Evolutionary conservation across 2,888 invertebrate species (phyloP).

Genomic region (Netelia virgata): DNA sequence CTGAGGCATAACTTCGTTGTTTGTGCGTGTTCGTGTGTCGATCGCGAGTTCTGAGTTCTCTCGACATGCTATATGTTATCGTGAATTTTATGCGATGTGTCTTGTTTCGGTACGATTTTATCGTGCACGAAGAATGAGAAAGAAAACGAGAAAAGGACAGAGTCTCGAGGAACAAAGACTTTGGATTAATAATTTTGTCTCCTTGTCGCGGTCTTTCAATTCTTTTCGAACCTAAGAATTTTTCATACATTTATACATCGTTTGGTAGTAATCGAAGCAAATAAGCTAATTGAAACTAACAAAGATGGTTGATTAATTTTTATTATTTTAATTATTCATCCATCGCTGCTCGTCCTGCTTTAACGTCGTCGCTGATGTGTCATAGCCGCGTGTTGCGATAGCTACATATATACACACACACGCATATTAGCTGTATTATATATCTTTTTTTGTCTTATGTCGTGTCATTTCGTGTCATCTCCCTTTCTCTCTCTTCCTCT

Average conservation of each 20-base stretch:
- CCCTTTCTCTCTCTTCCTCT: slow-evolving; percentile 17
- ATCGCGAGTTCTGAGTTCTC: slow-evolving; percentile 6
- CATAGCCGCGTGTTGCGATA: slow-evolving; percentile 14
- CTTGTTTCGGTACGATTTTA: neutral
- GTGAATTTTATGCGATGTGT: neutral
- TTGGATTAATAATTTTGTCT: neutral
- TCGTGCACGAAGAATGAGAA: neutral
- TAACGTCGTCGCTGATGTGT: slow-evolving; percentile 36
- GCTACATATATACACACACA: slow-evolving; percentile 30
- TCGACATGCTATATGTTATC: neutral
- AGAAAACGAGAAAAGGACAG: neutral
- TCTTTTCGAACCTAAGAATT: neutral
- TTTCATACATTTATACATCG: neutral
- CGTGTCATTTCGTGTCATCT: slow-evolving; percentile 14
- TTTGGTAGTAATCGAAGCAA: neutral
- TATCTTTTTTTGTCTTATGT: slow-evolving; percentile 1
- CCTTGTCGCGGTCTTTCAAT: neutral
- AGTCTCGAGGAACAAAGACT: neutral
- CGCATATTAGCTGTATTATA: slow-evolving; percentile 14
- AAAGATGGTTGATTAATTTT: slow-evolving; percentile 5
- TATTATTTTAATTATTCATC: slow-evolving; percentile 28
- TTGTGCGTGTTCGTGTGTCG: slow-evolving; percentile 46
- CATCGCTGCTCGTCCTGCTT: slow-evolving; percentile 7
- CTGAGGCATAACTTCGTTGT: slow-evolving; percentile 1
- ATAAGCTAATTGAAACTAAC: neutral